Evolutionary conservation across 2,797 vertebrate species (phyloP).

Genomic region (Tapirus indicus): DNA sequence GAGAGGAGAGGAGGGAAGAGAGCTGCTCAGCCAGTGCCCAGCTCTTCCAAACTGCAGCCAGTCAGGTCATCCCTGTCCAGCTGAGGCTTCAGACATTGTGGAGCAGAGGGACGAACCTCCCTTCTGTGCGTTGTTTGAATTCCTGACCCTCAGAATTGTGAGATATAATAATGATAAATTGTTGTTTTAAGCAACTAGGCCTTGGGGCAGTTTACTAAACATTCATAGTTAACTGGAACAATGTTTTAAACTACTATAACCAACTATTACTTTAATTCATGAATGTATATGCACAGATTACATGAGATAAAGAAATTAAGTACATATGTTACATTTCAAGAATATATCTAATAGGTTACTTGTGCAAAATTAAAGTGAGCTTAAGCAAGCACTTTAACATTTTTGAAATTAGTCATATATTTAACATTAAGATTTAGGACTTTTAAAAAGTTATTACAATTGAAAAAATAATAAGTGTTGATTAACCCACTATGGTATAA

Average conservation of each 20-base stretch:
- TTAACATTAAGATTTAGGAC: conserved; percentile 34
- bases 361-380: conserved; percentile 46
- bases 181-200: conserved; percentile 11
- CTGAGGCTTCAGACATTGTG: not conserved
- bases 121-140: not conserved
- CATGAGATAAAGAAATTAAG: conserved; percentile 52
- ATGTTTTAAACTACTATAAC: conserved; percentile 18
- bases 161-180: not conserved
- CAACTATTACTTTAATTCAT: conserved; percentile 55
- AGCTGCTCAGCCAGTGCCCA: not conserved
- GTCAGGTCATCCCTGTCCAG: not conserved
- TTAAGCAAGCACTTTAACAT: conserved; percentile 13
- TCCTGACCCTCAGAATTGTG: conserved; percentile 15
- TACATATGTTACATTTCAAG: not conserved
- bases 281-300: conserved; percentile 13
- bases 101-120: not conserved
- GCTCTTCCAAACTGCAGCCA: not conserved
- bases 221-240: not conserved
- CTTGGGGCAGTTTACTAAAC: not conserved
- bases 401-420: conserved; percentile 4
- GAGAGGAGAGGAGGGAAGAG: not conserved
- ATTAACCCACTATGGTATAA: not conserved
- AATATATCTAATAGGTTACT: not conserved
- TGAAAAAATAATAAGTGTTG: not conserved
- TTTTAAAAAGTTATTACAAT: conserved; percentile 27